phyloP scores from a whole-genome alignment of 1,140 invertebrate genomes.

The Drosophila pectinifera region DNA sequence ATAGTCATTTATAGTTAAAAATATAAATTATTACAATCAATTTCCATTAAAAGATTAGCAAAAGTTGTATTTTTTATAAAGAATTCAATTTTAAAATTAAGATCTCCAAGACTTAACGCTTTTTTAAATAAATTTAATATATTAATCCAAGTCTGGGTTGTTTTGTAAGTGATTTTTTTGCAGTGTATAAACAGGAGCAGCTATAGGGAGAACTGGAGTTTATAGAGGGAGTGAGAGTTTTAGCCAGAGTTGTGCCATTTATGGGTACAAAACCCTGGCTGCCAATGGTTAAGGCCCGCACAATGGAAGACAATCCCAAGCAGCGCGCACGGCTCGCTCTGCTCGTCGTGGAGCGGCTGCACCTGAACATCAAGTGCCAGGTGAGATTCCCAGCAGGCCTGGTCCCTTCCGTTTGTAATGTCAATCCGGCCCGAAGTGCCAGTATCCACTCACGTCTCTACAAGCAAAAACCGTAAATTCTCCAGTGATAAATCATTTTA shows the following conservation, averaged over 20 bases:
- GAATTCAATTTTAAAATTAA: no score
- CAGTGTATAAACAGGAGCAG: constrained; percentile 10
- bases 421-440: neutral
- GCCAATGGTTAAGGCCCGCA: constrained; percentile 51
- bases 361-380: constrained; percentile 65
- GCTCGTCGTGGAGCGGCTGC: constrained; percentile 65
- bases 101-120: neutral
- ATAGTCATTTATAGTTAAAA: no score
- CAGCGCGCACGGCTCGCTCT: constrained; percentile 62
- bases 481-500: constrained; percentile 20
- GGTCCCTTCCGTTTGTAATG: no score
- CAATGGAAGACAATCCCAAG: constrained; percentile 69
- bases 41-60: no score
- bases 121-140: neutral
- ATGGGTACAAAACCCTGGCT: constrained; percentile 56
- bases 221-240: constrained; percentile 27
- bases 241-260: constrained; percentile 27
- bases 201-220: constrained; percentile 10
- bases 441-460: constrained; percentile 22
- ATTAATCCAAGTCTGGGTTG: no score
- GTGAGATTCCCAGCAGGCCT: constrained; percentile 54
- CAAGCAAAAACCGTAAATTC: constrained; percentile 19
- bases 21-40: neutral
- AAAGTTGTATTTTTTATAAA: no score
- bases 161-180: neutral